Conservation (phyloP, 2,797 vertebrate genomes). For the Poecilia picta region DNA sequence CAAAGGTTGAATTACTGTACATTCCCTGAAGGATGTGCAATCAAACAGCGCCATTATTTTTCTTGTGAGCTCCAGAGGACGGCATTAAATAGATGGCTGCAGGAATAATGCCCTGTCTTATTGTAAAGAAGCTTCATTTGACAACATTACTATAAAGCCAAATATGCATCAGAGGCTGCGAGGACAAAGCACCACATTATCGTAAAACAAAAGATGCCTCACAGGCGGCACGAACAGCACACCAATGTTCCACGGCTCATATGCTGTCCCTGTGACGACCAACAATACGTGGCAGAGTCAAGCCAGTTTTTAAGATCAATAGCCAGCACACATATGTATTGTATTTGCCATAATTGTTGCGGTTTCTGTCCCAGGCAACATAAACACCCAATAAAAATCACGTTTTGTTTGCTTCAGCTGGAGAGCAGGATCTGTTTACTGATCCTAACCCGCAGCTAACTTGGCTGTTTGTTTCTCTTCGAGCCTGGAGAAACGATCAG, state of each 20-base stretch:
- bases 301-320: conserved; percentile 1
- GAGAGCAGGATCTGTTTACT: background rate
- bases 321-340: background rate
- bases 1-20: conserved; percentile 70
- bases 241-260: conserved; percentile 16
- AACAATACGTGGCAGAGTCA: background rate
- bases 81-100: conserved; percentile 34
- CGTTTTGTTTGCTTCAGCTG: background rate
- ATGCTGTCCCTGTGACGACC: conserved; percentile 2
- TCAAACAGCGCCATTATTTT: conserved; percentile 36
- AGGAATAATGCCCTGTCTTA: conserved; percentile 9
- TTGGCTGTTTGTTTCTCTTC: background rate
- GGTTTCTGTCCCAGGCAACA: background rate
- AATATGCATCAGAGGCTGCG: conserved; percentile 17
- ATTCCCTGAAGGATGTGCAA: conserved; percentile 49
- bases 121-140: conserved; percentile 27
- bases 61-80: conserved; percentile 14
- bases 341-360: background rate
- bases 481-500: background rate
- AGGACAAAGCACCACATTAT: conserved; percentile 27
- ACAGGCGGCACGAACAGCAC: conserved; percentile 18
- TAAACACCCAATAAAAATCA: background rate
- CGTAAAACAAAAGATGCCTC: conserved; percentile 35
- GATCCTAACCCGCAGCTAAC: background rate
- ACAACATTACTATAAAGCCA: conserved; percentile 39